Base-by-base conservation (phyloP, 2,888 invertebrate species). In the Caenorhabditis angaria region DNA sequence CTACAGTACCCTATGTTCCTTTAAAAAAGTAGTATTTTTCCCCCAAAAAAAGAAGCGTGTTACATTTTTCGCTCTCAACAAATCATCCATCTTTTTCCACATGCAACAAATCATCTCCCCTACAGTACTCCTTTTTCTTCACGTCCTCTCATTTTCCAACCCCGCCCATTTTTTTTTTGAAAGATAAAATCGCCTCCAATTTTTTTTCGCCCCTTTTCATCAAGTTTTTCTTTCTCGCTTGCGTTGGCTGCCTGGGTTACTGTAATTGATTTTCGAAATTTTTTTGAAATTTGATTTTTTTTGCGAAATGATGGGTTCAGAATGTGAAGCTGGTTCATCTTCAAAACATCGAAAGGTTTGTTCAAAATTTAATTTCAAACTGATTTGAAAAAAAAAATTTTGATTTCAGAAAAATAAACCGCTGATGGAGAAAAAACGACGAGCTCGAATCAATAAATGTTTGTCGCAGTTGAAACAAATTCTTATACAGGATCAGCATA, bases 341-440 rank as follows among this genome's bases (percentile, higher is more conserved):
- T 22, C 4, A 6, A 25, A 51, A 12, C 2, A 18, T 48, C 20
- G 48, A 18, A 14, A 48, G 20, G 48, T n/a, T 10, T 4, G 48
- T n/a, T 14, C 5, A 6, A 14, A 18, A 48, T 48, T 10, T 10
- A 4, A 18, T 20, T 48, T 14, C 5, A 10, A 48, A 5, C 4
- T 14, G 20, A 48, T 14, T 14, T 48, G 48, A 48, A 18, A 48
- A 20, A 48, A 48, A 48, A 14, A 48, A 48, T 48, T n/a, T n/a
- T n/a, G 18, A 48, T 70, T 76, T 56, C 69, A 81, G 81, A 74
- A 76, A 20, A 81, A 78, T 63, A 81, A 81, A 60, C 81, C 81
- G 8, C 22, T 80, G 57, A 81, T 81, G 79, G 81, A 81, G 54
- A 80, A 77, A 60, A 78, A 76, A 47, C 61, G 81, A 29, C 57